Conservation (phyloP, 2,797 vertebrate genomes). For the Hyperoplus lanceolatus region DNA sequence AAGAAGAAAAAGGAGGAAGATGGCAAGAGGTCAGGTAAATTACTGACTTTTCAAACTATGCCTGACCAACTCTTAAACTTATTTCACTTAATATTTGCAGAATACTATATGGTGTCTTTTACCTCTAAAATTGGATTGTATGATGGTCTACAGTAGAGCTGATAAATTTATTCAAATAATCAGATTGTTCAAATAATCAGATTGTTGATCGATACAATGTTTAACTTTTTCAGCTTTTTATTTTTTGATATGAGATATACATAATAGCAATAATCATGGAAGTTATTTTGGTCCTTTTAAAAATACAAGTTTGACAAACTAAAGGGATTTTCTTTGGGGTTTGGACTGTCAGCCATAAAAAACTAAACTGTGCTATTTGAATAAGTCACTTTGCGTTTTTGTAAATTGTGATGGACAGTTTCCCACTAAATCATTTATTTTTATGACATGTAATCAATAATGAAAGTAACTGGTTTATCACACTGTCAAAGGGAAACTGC, state of each 20-base stretch:
- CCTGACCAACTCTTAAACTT: neutral
- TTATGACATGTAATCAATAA: too few relatives aligned
- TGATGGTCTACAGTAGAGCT: too few relatives aligned
- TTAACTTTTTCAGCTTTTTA: neutral
- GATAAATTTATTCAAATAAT: neutral
- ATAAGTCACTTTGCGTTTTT: neutral
- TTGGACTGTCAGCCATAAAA: neutral
- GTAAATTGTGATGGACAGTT: neutral
- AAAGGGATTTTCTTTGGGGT: neutral
- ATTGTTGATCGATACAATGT: neutral
- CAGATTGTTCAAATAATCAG: neutral
- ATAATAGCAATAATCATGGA: neutral
- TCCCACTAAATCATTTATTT: too few relatives aligned
- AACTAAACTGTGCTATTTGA: neutral
- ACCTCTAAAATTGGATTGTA: neutral
- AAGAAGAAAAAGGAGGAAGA: neutral
- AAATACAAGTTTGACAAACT: neutral
- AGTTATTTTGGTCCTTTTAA: neutral
- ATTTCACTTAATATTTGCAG: slow-evolving; percentile 3
- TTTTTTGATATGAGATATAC: neutral
- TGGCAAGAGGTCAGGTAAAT: slow-evolving; percentile 2
- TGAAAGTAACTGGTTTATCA: neutral
- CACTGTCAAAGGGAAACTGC: neutral
- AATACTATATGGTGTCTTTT: neutral
- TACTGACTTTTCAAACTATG: slow-evolving; percentile 4